Conservation (phyloP, 2,888 invertebrate genomes). For the Agonopterix arenella region DNA sequence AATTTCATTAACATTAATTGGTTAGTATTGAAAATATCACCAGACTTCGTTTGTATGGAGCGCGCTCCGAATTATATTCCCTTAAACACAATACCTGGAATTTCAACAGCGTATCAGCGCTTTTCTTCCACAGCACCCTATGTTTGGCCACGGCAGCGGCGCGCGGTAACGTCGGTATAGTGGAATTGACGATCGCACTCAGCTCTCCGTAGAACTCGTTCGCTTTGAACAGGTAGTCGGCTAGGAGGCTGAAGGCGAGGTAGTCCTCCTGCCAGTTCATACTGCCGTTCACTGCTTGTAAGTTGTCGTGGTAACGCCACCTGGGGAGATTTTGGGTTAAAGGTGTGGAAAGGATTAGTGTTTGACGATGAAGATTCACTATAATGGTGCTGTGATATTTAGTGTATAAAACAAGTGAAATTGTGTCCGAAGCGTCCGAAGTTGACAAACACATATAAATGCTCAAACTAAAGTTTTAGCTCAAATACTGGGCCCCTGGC, state of each 20-base stretch:
- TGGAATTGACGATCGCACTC: conserved; percentile 62
- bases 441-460: too few relatives aligned
- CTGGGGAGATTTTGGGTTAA: conserved; percentile 22
- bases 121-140: conserved; percentile 64
- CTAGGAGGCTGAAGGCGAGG: conserved; percentile 57
- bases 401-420: too few relatives aligned
- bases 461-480: too few relatives aligned
- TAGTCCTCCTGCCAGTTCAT: conserved; percentile 74
- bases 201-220: conserved; percentile 68
- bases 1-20: too few relatives aligned
- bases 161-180: conserved; percentile 57
- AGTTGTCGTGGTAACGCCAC: conserved; percentile 72
- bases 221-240: conserved; percentile 64
- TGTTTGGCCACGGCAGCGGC: conserved; percentile 65
- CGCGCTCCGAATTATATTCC: too few relatives aligned
- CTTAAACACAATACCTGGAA: conserved; percentile 55
- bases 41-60: too few relatives aligned
- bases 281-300: conserved; percentile 67
- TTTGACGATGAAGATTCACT: too few relatives aligned
- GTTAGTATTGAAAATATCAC: too few relatives aligned
- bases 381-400: too few relatives aligned
- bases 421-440: too few relatives aligned
- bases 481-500: too few relatives aligned
- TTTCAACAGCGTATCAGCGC: conserved; percentile 62
- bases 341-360: too few relatives aligned